These are phyloP conservation scores for Danio aesculapii DNA, from an alignment of 2,797 vertebrate species.

Conservation along the genomic window DNA sequence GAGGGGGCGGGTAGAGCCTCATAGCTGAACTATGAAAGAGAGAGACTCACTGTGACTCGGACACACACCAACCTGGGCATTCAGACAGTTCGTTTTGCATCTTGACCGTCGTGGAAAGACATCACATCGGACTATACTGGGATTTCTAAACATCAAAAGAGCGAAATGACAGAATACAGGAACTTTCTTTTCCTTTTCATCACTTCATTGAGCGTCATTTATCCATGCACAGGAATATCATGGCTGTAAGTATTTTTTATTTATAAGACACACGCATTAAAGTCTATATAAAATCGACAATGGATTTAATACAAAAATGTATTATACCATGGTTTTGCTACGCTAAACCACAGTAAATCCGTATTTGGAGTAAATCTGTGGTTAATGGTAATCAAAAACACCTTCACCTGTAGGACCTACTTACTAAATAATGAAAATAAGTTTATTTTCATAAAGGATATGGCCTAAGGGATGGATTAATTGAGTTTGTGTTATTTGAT, in stretches of 20 bases:
- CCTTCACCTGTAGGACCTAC: too few relatives aligned
- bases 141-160: slow-evolving; percentile 10
- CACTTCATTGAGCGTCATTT: slow-evolving; percentile 13
- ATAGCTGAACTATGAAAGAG: slow-evolving; percentile 41
- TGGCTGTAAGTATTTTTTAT: slow-evolving; percentile 66
- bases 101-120: not conserved
- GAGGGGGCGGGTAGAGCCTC: slow-evolving; percentile 41
- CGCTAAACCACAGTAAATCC: too few relatives aligned
- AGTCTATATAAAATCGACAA: too few relatives aligned
- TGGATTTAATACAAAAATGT: too few relatives aligned
- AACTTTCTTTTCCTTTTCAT: slow-evolving; percentile 41
- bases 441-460: too few relatives aligned
- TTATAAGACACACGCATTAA: not conserved
- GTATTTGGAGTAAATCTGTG: too few relatives aligned
- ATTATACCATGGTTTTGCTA: too few relatives aligned
- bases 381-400: too few relatives aligned
- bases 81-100: not conserved
- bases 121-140: not conserved
- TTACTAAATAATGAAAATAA: too few relatives aligned
- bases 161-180: slow-evolving; percentile 45
- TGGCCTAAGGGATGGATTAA: not conserved
- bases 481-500: not conserved
- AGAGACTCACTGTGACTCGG: not conserved
- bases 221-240: slow-evolving; percentile 55
- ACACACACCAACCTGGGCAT: not conserved